A percentile compares a stretch with the other conserved stretches of the same genome.
Evolutionary conservation across 2,113 vertebrate genomes (phyloP).

Genomic region (Megaceryle maxima): DNA sequence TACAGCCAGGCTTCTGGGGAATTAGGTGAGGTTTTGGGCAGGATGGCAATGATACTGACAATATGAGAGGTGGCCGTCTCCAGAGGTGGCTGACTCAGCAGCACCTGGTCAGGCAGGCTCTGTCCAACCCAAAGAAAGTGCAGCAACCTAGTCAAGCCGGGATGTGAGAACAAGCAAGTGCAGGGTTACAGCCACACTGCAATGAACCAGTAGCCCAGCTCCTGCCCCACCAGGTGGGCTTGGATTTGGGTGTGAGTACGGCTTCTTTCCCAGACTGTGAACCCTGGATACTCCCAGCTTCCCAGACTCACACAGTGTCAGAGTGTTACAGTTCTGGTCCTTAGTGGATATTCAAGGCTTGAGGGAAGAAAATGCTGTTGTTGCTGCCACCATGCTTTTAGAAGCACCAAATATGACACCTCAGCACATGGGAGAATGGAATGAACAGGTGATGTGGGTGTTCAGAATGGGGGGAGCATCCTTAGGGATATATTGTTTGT

Average conservation of each 20-base stretch:
- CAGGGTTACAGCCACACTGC: not conserved
- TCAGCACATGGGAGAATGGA: not conserved
- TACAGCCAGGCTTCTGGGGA: not conserved
- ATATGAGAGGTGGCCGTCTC: not conserved
- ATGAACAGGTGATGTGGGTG: not conserved
- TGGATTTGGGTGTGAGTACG: not conserved
- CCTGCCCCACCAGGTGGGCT: not conserved
- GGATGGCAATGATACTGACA: fast-evolving
- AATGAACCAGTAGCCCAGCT: not conserved
- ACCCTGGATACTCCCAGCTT: not conserved
- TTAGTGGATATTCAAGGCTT: not conserved
- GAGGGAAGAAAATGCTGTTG: not conserved
- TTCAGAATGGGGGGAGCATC: not conserved
- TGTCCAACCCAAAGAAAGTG: not conserved
- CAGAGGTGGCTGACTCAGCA: not conserved
- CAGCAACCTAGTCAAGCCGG: fast-evolving
- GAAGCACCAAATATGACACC: not conserved
- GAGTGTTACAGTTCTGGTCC: not conserved
- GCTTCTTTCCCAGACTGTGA: not conserved
- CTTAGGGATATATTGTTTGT: not conserved
- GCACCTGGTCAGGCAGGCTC: not conserved
- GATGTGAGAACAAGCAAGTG: not conserved
- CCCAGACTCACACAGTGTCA: not conserved
- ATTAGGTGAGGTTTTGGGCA: not conserved
- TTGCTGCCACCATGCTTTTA: not conserved